Percentiles rank a stretch among this genome's conserved stretches.
Conservation (phyloP, 2,797 vertebrate species). For the Linurgus olivaceus region DNA sequence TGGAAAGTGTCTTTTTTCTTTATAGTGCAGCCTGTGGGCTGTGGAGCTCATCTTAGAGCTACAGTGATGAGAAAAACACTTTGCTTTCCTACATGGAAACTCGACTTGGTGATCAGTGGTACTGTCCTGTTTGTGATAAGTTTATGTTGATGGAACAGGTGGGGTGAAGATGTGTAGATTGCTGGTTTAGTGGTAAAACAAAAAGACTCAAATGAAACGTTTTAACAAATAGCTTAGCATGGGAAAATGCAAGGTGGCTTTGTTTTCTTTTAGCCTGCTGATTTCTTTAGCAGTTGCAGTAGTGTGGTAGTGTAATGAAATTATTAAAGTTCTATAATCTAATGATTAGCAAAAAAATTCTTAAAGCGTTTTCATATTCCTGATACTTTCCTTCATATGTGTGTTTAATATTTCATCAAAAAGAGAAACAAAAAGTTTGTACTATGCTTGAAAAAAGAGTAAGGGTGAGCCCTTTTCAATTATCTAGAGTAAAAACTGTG, state of each 20-base stretch:
- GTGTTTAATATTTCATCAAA: slow-evolving; percentile 51
- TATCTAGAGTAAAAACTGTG: background rate
- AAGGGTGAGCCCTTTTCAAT: background rate
- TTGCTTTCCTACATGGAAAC: background rate
- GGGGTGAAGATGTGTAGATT: background rate
- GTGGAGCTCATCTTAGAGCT: background rate
- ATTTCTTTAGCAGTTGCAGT: background rate
- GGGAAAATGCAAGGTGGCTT: background rate
- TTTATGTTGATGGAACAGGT: background rate
- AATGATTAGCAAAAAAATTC: background rate
- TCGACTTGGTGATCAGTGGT: background rate
- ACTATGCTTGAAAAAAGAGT: background rate
- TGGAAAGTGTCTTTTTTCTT: background rate
- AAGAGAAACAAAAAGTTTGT: background rate
- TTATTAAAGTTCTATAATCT: background rate
- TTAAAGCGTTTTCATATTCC: background rate
- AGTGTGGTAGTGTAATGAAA: background rate
- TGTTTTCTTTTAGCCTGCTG: background rate
- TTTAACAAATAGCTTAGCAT: background rate
- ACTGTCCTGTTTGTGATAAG: background rate
- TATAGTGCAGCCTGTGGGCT: background rate
- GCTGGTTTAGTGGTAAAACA: background rate
- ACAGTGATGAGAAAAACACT: background rate
- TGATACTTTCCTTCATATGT: background rate
- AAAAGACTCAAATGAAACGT: background rate